phyloP scores from a whole-genome alignment of 2,113 vertebrate genomes.

The Rhinopithecus roxellana region DNA sequence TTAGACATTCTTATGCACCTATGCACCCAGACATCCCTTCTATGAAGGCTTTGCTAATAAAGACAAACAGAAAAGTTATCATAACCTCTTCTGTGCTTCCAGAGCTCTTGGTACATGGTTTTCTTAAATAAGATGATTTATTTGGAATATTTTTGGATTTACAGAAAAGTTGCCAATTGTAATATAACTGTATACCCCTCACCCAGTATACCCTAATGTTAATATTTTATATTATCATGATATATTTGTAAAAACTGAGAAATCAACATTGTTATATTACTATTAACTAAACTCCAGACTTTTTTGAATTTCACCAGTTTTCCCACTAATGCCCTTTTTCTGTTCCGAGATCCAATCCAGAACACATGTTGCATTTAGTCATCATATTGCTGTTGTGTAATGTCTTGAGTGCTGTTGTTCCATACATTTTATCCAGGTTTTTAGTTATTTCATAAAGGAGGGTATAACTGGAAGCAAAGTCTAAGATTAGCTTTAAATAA shows the following conservation, averaged over 20 bases:
- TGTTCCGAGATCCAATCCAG: not conserved
- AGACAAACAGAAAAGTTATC: not conserved
- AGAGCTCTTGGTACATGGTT: not conserved
- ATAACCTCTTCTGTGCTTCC: not conserved
- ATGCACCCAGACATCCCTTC: not conserved
- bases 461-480: not conserved
- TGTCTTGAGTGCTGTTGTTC: not conserved
- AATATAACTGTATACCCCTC: not conserved
- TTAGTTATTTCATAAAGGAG: not conserved
- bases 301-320: not conserved
- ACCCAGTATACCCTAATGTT: not conserved
- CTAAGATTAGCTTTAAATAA: not conserved
- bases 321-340: not conserved
- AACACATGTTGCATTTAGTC: not conserved
- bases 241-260: not conserved
- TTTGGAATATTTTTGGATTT: constrained; percentile 12
- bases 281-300: not conserved
- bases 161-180: not conserved
- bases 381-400: not conserved
- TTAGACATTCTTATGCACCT: not conserved
- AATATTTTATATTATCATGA: not conserved
- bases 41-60: not conserved
- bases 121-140: not conserved
- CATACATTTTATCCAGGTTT: not conserved
- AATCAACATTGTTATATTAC: not conserved